Base-by-base conservation (phyloP, 1,140 invertebrate species). In the Sitobion miscanthi region DNA sequence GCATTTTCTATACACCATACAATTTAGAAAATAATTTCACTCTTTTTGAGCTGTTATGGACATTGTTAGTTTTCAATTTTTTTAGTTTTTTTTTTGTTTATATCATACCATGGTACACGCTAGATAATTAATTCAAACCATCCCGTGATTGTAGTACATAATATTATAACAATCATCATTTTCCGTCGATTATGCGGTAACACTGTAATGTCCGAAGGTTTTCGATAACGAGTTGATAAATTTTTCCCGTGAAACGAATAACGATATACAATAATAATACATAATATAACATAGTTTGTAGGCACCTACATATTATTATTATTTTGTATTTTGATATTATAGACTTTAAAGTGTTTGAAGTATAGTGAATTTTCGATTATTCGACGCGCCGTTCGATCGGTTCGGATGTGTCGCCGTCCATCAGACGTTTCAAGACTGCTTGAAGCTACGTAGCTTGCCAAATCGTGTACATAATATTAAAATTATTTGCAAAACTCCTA, bases 181-280 rank as follows among this genome's bases (percentile, higher is more conserved):
- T 47, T 20, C 6, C 86, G 30, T 88, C 47, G 86, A 17, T 49
- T 14, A 25, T 35, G 6, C 25, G 91, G 82, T 25, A 42, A 30
- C 91, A 93, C 91, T 93, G 91, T 42, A 30, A 30, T 42, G 83
- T 93, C 14, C 14, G 49, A 93, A 86, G 82, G 47, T 77, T 85
- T 89, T 92, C 82, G 91, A 93, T 93, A 93, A 93, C 77, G 82
- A 86, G 35, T 25, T 85, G 91, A 57, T 93, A 54, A 92, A 83
- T 45, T 93, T 86, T 86, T 85, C 45, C 35, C 25, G 49, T 52
- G 30, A 42, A 89, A 57, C 42, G 42, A 42, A 42, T 42, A 42
- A 42, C 38, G 52, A 89, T 89, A 89, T 45, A 54, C 17, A 54
- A 23, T 89, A 52, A 47, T 35, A 30, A 49, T 86, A 86, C 7